Evolutionary conservation across 1,140 invertebrate species (phyloP).

Genomic region (Drosophila seguyi): DNA sequence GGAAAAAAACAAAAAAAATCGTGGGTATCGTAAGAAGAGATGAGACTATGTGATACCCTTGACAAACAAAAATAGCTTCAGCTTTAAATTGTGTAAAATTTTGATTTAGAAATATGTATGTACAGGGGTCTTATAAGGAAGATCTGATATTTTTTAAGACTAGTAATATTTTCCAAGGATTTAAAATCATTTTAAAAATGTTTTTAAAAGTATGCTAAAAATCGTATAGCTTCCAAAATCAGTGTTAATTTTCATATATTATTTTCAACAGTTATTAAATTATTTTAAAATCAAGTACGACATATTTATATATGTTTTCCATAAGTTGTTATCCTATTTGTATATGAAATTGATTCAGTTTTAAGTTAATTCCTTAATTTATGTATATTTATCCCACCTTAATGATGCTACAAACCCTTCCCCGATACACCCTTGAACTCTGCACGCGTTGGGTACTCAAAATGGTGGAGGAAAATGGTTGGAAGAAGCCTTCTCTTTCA

Average conservation of each 20-base stretch:
- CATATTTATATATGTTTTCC: background rate
- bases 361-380: background rate
- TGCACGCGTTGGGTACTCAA: background rate
- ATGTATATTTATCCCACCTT: background rate
- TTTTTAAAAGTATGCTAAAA: background rate
- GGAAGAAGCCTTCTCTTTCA: conserved; percentile 51
- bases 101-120: no score
- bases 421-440: conserved; percentile 3
- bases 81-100: no score
- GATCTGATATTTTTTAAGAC: no score
- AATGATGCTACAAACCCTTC: background rate
- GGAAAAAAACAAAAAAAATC: conserved; percentile 8
- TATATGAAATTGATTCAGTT: background rate
- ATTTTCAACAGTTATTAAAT: background rate
- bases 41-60: background rate
- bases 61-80: background rate
- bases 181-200: background rate
- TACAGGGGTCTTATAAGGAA: no score
- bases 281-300: background rate
- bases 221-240: background rate
- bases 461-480: conserved; percentile 22
- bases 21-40: no score
- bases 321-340: background rate
- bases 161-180: background rate
- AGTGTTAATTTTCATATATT: background rate